Percentiles rank a stretch among this genome's conserved stretches.
phyloP scores from a whole-genome alignment of 2,888 invertebrate genomes.

The Drosophila helvetica region DNA sequence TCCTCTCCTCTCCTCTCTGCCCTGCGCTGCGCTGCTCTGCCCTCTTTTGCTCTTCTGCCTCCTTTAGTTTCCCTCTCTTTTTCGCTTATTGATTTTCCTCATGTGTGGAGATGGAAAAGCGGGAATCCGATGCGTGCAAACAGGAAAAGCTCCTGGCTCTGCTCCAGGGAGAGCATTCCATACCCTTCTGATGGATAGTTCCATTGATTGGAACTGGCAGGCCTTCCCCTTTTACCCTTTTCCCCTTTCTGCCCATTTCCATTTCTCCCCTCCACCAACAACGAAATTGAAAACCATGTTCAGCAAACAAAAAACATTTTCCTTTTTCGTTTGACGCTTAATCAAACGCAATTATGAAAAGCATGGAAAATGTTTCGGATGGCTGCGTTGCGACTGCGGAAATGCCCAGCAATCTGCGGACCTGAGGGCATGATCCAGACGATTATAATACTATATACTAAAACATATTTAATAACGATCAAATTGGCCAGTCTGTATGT shows the following conservation, averaged over 20 bases:
- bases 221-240: neutral
- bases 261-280: neutral
- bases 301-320: conserved; percentile 40
- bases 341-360: conserved; percentile 73
- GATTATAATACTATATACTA: too few species aligned
- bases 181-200: conserved; percentile 44
- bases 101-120: conserved; percentile 26
- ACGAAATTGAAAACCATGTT: conserved; percentile 50
- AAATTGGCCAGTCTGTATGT: too few species aligned
- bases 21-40: neutral
- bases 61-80: conserved; percentile 1
- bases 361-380: neutral
- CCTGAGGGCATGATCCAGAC: too few species aligned
- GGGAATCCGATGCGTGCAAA: conserved; percentile 59
- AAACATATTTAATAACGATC: too few species aligned
- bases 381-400: neutral
- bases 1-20: conserved; percentile 1
- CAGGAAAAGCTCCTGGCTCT: neutral
- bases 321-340: conserved; percentile 36
- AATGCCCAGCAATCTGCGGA: neutral
- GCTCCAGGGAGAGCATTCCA: conserved; percentile 8
- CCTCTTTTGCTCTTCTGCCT: neutral
- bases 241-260: neutral
- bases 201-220: conserved; percentile 40
- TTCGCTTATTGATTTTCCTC: conserved; percentile 39